A percentile compares a stretch with the other conserved stretches of the same genome.
Evolutionary conservation across 1,140 invertebrate species (phyloP).

Genomic region (Trachymyrmex septentrionalis): DNA sequence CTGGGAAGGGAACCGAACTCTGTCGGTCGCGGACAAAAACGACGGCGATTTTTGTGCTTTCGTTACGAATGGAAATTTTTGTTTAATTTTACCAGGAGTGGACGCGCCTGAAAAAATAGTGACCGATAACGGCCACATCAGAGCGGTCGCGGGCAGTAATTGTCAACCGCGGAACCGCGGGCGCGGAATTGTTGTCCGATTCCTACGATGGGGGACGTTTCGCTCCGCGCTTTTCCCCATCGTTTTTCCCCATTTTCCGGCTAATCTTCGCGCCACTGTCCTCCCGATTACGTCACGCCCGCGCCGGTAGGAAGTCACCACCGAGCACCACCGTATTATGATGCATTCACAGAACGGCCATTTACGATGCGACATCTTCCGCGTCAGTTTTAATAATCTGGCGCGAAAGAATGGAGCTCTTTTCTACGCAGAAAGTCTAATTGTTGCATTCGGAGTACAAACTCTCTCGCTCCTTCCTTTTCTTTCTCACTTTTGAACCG

Average conservation of each 20-base stretch:
- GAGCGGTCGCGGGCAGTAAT: constrained; percentile 10
- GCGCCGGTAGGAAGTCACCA: constrained; percentile 3
- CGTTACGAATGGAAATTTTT: constrained; percentile 58
- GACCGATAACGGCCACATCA: constrained; percentile 42
- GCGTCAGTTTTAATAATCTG: constrained; percentile 42
- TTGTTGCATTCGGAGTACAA: constrained; percentile 12
- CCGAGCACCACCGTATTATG: not conserved
- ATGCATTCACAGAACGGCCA: constrained; percentile 33
- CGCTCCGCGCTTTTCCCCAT: not conserved
- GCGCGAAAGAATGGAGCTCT: constrained; percentile 16
- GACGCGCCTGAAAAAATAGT: constrained; percentile 50
- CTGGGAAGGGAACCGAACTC: not conserved
- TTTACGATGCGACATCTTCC: constrained; percentile 26
- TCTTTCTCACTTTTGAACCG: not conserved
- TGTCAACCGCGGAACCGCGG: not conserved
- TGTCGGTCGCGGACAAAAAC: not conserved
- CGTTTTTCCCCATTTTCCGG: constrained; percentile 20
- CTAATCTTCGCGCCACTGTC: constrained; percentile 4
- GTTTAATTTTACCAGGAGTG: constrained; percentile 42
- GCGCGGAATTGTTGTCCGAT: constrained; percentile 22
- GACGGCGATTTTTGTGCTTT: constrained; percentile 43
- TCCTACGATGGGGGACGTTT: not conserved
- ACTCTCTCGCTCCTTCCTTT: not conserved
- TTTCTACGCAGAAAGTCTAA: constrained; percentile 32
- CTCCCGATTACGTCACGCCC: not conserved